Evolutionary conservation across 2,888 invertebrate species (phyloP).

Genomic region (Scaptomyza parva): DNA sequence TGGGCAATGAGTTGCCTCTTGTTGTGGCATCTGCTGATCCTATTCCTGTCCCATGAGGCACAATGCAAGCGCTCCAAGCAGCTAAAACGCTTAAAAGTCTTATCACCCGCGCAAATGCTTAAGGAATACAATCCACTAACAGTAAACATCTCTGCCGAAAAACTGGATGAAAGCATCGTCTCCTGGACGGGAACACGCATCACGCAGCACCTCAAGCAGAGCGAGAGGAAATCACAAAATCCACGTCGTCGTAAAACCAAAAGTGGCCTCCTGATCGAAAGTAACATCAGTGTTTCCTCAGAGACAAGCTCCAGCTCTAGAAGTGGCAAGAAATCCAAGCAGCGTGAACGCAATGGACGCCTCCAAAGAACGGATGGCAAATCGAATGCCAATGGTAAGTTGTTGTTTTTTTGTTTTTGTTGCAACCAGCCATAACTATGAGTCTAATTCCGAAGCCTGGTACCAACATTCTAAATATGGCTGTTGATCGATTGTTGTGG

Average conservation of each 20-base stretch:
- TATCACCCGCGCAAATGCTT: slow-evolving; percentile 65
- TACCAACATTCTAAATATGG: slow-evolving; percentile 69
- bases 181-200: slow-evolving; percentile 79
- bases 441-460: slow-evolving; percentile 37
- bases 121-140: slow-evolving; percentile 55
- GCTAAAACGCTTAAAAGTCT: slow-evolving; percentile 49
- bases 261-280: slow-evolving; percentile 82
- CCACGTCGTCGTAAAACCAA: slow-evolving; percentile 79
- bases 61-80: slow-evolving; percentile 45
- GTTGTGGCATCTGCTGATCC: slow-evolving; percentile 21
- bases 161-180: slow-evolving; percentile 70
- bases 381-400: slow-evolving; percentile 69
- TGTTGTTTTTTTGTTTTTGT: background rate
- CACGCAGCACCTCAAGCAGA: slow-evolving; percentile 35
- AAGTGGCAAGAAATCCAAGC: slow-evolving; percentile 57
- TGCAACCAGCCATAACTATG: slow-evolving; percentile 34
- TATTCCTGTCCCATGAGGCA: slow-evolving; percentile 28
- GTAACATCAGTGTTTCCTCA: slow-evolving; percentile 69
- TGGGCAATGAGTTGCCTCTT: slow-evolving; percentile 20
- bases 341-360: slow-evolving; percentile 75
- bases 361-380: slow-evolving; percentile 58
- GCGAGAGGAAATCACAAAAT: slow-evolving; percentile 36
- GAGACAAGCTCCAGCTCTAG: slow-evolving; percentile 34
- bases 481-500: slow-evolving; percentile 71
- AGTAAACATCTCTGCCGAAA: slow-evolving; percentile 52